These are phyloP conservation scores for Drosophila athabasca DNA, from an alignment of 1,140 invertebrate species.

Conservation along the genomic window DNA sequence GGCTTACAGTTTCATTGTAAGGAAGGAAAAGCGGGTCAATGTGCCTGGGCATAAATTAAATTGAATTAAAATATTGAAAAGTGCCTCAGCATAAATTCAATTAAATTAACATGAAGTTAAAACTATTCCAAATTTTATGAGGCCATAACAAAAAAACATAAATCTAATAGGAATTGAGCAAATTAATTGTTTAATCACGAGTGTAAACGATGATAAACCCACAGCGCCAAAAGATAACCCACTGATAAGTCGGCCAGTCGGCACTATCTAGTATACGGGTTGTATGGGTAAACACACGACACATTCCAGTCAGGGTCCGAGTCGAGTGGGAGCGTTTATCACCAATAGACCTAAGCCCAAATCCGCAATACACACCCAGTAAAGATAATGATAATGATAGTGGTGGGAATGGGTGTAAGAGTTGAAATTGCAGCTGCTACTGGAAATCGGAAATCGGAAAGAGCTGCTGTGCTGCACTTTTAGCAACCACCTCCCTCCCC, in stretches of 20 bases:
- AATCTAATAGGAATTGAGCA: conserved; percentile 27
- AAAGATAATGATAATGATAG: conserved; percentile 36
- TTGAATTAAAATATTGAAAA: too few species aligned
- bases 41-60: too few species aligned
- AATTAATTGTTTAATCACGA: conserved; percentile 46
- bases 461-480: conserved; percentile 40
- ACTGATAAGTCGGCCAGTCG: conserved; percentile 27
- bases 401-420: not conserved
- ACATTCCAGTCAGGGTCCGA: conserved; percentile 1
- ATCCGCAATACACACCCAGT: conserved; percentile 16
- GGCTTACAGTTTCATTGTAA: conserved; percentile 3
- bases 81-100: conserved; percentile 11
- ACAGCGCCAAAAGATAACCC: conserved; percentile 40
- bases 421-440: too few species aligned
- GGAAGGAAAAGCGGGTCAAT: not conserved
- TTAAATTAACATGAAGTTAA: conserved; percentile 12
- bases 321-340: conserved; percentile 25
- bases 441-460: conserved; percentile 15
- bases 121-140: conserved; percentile 18
- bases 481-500: conserved; percentile 12
- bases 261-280: conserved; percentile 8
- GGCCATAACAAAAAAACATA: conserved; percentile 8
- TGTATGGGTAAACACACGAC: conserved; percentile 1
- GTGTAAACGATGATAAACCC: conserved; percentile 37
- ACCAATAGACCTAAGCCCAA: conserved; percentile 23